Conservation (phyloP, 2,888 invertebrate genomes). For the Tipula unca region DNA sequence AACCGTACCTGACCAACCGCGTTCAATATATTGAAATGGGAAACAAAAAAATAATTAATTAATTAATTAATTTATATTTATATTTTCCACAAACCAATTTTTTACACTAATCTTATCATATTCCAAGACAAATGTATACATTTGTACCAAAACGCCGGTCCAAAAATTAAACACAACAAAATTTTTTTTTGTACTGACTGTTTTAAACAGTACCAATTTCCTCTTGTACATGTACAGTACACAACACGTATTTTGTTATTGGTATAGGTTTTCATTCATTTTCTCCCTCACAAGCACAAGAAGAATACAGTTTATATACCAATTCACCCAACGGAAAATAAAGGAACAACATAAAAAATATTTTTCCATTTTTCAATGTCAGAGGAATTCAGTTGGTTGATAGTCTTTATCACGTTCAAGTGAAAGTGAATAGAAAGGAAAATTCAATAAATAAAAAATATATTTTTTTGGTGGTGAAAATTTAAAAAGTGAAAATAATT, state of each 20-base stretch:
- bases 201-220: background rate
- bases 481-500: background rate
- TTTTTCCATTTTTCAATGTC: conserved; percentile 1
- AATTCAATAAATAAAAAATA: background rate
- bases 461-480: background rate
- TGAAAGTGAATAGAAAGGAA: background rate
- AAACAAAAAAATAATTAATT: too few relatives aligned
- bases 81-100: too few relatives aligned
- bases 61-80: too few relatives aligned
- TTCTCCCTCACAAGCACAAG: background rate
- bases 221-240: background rate
- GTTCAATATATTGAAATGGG: too few relatives aligned
- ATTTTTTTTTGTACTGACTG: background rate
- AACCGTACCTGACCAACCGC: too few relatives aligned
- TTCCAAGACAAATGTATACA: too few relatives aligned
- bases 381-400: background rate
- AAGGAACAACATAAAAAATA: background rate
- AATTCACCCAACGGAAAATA: background rate
- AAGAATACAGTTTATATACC: background rate
- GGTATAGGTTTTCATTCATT: background rate
- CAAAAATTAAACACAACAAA: too few relatives aligned
- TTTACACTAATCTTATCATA: too few relatives aligned
- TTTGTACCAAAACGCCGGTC: too few relatives aligned
- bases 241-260: background rate
- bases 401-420: conserved; percentile 2